Evolutionary conservation across 2,797 vertebrate species (phyloP), one percentile per base, ranked within the genome.

Genomic region (Semotilus atromaculatus): DNA sequence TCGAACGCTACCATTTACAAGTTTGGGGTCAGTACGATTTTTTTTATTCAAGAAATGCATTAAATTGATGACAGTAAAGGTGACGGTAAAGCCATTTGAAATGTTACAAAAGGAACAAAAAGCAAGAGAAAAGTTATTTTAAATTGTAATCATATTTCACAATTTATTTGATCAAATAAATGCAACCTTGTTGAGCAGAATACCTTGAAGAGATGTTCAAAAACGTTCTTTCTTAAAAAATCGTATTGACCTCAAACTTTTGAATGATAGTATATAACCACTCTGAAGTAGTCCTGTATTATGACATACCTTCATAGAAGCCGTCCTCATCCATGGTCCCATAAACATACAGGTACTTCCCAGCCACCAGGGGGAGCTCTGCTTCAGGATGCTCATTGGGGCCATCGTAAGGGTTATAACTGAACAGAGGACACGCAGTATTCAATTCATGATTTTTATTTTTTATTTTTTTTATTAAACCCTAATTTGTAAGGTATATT

Each of bases 271-370:
- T 38, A 10, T 36, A 67, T 23, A 55, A 78, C 34, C 19, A 73
- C 40, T 45, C 45, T 48, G 53, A 75, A 18, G 31, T 38, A 62
- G 43, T 18, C 19, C 16, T 71, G 29, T 19, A 76, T 23, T 18
- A 2, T 66, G 67, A 86, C 90, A 85, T 88, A 99, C 98, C 98
- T 97, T 99, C 98, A 7, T 97, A 99, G 92, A 99, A 99, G 73
- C 98, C 98, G 7, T 99, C 98, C 86, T 99, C 98, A 5, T 99
- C 98, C 98, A 99, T 99, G 84, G 97, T 97, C 82, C 98, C 98
- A 23, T 99, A 99, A 70, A 99, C 93, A 5, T 99, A 99, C 26
- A 99, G 97, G 92, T 99, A 99, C 90, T 98, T 99, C 90, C 98
- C 98, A 66, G 98, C 97, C 85, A 97, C 96, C 91, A 99, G 96